Percentiles rank a stretch among this genome's conserved stretches.
Conservation (phyloP, 2,888 invertebrate species). For the Chalcis sispes region DNA sequence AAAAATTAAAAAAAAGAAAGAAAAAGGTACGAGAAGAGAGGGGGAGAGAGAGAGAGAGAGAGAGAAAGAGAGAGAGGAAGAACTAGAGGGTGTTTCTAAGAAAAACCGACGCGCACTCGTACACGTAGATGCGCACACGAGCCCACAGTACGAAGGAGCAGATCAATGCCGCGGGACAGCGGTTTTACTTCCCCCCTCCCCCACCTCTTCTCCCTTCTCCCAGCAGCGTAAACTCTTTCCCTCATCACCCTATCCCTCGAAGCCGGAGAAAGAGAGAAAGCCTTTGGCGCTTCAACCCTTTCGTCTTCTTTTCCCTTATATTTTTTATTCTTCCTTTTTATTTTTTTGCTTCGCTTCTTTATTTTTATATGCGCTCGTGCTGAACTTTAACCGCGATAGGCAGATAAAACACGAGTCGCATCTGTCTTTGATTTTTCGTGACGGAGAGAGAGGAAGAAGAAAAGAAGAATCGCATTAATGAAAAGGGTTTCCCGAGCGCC, state of each 20-base stretch:
- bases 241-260: neutral
- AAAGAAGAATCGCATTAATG: constrained; percentile 40
- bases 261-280: neutral
- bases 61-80: constrained; percentile 31
- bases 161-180: constrained; percentile 66
- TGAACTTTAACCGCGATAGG: constrained; percentile 56
- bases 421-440: constrained; percentile 51
- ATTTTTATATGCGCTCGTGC: too few relatives aligned
- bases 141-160: too few relatives aligned
- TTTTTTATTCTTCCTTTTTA: constrained; percentile 54
- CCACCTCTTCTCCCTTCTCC: neutral
- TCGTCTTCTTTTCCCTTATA: neutral
- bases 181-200: neutral
- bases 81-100: constrained; percentile 64
- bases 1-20: neutral
- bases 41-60: too few relatives aligned
- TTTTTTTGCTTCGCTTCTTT: constrained; percentile 59
- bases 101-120: constrained; percentile 68
- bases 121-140: constrained; percentile 59
- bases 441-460: neutral
- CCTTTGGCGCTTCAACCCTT: constrained; percentile 18
- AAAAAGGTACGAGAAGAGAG: too few relatives aligned
- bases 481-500: constrained; percentile 30
- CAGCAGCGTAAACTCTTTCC: constrained; percentile 39
- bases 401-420: constrained; percentile 68